A percentile compares a stretch with the other conserved stretches of the same genome.
Conservation (phyloP, 2,797 vertebrate genomes). For the Oreortyx pictus region DNA sequence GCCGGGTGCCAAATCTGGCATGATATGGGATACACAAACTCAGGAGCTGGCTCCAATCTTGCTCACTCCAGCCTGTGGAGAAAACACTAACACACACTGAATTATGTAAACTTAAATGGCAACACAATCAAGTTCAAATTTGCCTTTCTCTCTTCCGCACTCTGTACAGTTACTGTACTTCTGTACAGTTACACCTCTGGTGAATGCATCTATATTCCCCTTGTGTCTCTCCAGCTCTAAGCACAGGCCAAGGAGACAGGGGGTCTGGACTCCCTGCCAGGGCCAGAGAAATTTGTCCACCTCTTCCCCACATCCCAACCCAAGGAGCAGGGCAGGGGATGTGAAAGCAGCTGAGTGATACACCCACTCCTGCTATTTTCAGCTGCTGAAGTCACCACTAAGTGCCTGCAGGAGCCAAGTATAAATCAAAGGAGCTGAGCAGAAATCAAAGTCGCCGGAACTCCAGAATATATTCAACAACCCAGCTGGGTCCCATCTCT, state of each 20-base stretch:
- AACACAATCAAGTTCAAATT: background rate
- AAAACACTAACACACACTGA: background rate
- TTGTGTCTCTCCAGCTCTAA: background rate
- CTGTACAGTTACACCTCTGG: background rate
- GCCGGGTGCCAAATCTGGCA: background rate
- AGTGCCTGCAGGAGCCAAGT: conserved; percentile 15
- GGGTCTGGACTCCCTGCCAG: background rate
- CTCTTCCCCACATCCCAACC: background rate
- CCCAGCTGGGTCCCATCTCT: background rate
- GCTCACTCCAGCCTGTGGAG: background rate
- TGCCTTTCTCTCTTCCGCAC: background rate
- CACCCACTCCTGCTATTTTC: conserved; percentile 26
- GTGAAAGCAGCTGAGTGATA: background rate
- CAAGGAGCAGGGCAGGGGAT: background rate
- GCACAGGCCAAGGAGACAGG: background rate
- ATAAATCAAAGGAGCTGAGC: background rate
- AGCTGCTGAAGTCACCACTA: conserved; percentile 52
- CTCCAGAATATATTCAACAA: background rate
- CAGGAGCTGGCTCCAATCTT: background rate
- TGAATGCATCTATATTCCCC: background rate
- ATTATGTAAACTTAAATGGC: background rate
- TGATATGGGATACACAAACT: background rate
- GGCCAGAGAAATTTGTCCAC: background rate
- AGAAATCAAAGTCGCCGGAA: conserved; percentile 13
- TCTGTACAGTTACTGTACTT: too few species aligned